A percentile compares a stretch with the other conserved stretches of the same genome.
Evolutionary conservation across 2,797 vertebrate species (phyloP).

Genomic region (Oryzias dopingdopingensis): DNA sequence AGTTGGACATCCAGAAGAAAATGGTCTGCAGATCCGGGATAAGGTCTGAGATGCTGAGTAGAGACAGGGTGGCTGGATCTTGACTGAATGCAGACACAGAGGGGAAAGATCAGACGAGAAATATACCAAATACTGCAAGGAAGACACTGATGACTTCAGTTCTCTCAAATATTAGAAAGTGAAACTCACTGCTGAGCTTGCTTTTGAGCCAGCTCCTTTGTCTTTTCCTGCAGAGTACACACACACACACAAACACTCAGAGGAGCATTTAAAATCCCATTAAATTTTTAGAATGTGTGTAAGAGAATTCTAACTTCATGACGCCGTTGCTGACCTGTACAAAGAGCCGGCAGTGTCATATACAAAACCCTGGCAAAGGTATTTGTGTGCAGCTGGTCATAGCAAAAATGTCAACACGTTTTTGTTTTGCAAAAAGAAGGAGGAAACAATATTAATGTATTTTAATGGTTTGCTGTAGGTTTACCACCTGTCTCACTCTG

Average conservation of each 20-base stretch:
- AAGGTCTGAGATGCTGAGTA: slow-evolving; percentile 85
- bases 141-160: no score
- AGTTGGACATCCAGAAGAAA: slow-evolving; percentile 97
- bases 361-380: slow-evolving; percentile 10
- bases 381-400: slow-evolving; percentile 5
- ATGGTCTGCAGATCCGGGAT: slow-evolving; percentile 90
- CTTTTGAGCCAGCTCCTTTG: slow-evolving; percentile 94
- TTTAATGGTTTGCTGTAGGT: neutral
- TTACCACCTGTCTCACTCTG: no score
- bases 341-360: slow-evolving; percentile 34
- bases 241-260: slow-evolving; percentile 34
- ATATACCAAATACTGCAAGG: no score
- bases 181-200: slow-evolving; percentile 95
- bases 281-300: slow-evolving; percentile 66
- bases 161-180: slow-evolving; percentile 50
- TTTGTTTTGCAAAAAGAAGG: no score
- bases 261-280: slow-evolving; percentile 72
- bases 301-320: slow-evolving; percentile 42
- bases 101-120: no score
- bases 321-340: slow-evolving; percentile 37
- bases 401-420: no score
- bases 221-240: slow-evolving; percentile 85
- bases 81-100: slow-evolving; percentile 75
- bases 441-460: neutral
- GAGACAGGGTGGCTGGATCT: slow-evolving; percentile 84